Evolutionary conservation across 1,140 invertebrate genomes (phyloP), one percentile per base, ranked within the genome.

Genomic region (Ooceraea biroi): DNA sequence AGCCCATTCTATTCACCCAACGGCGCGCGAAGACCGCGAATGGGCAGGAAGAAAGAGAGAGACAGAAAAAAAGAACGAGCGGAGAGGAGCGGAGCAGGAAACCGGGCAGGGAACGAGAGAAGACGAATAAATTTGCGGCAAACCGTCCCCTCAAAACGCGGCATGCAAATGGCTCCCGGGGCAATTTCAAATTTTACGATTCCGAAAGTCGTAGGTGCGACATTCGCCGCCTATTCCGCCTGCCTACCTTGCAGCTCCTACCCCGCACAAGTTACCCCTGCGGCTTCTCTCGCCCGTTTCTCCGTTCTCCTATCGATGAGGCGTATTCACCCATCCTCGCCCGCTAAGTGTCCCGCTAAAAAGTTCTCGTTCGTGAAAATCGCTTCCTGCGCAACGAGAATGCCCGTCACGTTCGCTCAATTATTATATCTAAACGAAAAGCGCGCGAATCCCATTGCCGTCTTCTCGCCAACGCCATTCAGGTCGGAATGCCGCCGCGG

Each of bases 151-250:
- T 77, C 65, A 89, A 92, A 90, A 89, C 88, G 80, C 82, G 87
- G 85, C 89, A 93, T 92, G 91, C 89, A 93, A 92, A 93, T 93
- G 84, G 74, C 82, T 89, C 82, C 66, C 71, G 85, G 73, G 88
- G 88, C 85, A 91, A 91, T 93, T 92, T 90, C 80, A 89, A 92
- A 93, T 92, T 90, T 92, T 91, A 90, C 87, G 90, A 90, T 90
- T 91, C 85, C 88, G 63, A 91, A 90, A 91, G 87, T 85, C 74
- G 77, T 84, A 69, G 84, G 68, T 77, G 87, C 76, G 57, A 85
- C 78, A 78, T 84, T 80, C 72, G 68, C 68, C 27, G 58, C 61
- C 60, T 74, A 46, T 41, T 57, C 7, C 60, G 27, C 58, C 22
- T 66, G 63, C 48, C 63, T 61, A 30, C 82, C 36, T 36, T 44